Conservation (phyloP, 2,888 invertebrate genomes). For the Drosophila leonis region DNA sequence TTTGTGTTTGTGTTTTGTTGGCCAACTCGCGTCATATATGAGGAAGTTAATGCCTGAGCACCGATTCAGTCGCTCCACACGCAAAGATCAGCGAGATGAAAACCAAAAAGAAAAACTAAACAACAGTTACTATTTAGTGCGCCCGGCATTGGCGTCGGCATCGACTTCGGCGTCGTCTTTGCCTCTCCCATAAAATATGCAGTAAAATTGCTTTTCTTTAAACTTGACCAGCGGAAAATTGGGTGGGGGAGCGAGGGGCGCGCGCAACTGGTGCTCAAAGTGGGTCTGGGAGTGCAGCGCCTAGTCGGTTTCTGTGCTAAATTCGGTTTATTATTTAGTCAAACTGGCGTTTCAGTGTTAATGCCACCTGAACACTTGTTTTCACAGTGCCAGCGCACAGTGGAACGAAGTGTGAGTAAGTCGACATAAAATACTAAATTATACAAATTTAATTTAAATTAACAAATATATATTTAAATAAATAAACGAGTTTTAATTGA, state of each 20-base stretch:
- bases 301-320: constrained; percentile 55
- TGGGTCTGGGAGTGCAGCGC: constrained; percentile 55
- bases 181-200: constrained; percentile 58
- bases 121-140: constrained; percentile 77
- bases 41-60: constrained; percentile 74
- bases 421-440: not conserved
- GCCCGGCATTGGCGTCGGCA: constrained; percentile 20
- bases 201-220: constrained; percentile 67
- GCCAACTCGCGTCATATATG: constrained; percentile 56
- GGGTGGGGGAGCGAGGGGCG: not conserved
- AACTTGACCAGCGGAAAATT: constrained; percentile 8
- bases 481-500: not conserved
- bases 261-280: constrained; percentile 25
- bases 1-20: constrained; percentile 9
- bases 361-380: constrained; percentile 62
- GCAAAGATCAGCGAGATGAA: constrained; percentile 44
- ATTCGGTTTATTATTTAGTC: constrained; percentile 51
- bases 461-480: not conserved
- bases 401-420: constrained; percentile 26
- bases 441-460: not conserved
- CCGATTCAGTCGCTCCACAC: constrained; percentile 31
- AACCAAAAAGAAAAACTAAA: constrained; percentile 66
- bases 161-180: constrained; percentile 21
- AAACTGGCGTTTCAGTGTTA: constrained; percentile 66
- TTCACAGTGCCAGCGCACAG: constrained; percentile 60